Conservation (phyloP, 2,113 vertebrate species). For the Petrocephalus zakoni region DNA sequence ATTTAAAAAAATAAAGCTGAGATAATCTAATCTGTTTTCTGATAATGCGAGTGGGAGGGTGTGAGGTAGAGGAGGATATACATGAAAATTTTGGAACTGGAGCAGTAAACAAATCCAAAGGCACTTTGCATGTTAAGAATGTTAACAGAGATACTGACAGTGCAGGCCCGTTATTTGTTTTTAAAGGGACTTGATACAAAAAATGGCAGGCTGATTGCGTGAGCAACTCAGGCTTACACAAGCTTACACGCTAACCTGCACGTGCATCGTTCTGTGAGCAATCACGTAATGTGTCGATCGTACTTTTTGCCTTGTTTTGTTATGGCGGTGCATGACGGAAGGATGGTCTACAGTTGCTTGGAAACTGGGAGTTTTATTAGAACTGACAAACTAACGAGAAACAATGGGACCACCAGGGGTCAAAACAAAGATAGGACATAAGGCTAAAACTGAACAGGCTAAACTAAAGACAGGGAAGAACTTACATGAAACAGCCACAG, state of each 20-base stretch:
- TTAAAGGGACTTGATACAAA: not conserved
- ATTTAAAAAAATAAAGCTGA: not conserved
- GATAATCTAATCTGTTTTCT: not conserved
- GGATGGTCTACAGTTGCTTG: not conserved
- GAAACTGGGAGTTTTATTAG: too few relatives aligned
- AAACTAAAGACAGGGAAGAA: not conserved
- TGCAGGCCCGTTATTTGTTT: not conserved
- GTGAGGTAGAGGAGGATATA: not conserved
- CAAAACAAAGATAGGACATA: not conserved
- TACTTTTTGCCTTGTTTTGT: not conserved
- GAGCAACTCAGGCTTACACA: not conserved
- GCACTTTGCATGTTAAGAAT: too few relatives aligned
- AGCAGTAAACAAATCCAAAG: not conserved
- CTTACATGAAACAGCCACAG: not conserved
- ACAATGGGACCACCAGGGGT: not conserved
- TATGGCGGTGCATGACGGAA: not conserved
- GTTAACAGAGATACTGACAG: not conserved
- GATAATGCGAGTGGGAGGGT: not conserved
- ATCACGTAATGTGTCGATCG: not conserved
- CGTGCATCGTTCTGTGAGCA: not conserved
- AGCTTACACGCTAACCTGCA: not conserved
- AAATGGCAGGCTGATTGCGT: not conserved
- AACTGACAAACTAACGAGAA: not conserved
- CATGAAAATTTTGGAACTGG: not conserved
- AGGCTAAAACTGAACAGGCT: not conserved